A percentile compares a stretch with the other conserved stretches of the same genome.
Evolutionary conservation across 1,140 invertebrate species (phyloP).

Genomic region (Adelges cooleyi): DNA sequence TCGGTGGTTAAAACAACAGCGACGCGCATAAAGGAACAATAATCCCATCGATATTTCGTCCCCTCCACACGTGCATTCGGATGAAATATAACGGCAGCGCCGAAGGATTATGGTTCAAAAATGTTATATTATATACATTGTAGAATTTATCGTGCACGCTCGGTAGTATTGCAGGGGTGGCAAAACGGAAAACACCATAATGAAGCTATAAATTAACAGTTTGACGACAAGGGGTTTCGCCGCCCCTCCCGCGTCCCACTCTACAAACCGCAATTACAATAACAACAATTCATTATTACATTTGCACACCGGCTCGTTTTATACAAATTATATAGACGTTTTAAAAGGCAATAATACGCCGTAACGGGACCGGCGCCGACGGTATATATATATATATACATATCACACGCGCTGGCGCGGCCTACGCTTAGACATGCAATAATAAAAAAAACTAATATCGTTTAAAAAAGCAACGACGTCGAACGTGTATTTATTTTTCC

Average conservation of each 20-base stretch:
- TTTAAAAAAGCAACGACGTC: too few relatives aligned
- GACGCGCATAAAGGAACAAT: neutral
- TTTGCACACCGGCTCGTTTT: neutral
- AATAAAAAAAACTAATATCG: too few relatives aligned
- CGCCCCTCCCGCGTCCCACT: neutral
- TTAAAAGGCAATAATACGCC: too few relatives aligned
- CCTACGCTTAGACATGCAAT: too few relatives aligned
- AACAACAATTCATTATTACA: constrained; percentile 26
- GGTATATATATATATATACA: too few relatives aligned
- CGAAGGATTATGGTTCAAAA: constrained; percentile 10
- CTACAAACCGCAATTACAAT: constrained; percentile 4
- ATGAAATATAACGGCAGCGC: neutral
- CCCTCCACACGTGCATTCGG: neutral
- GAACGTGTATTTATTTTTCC: too few relatives aligned
- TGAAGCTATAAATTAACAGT: constrained; percentile 23
- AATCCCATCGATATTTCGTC: constrained; percentile 20
- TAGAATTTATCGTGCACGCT: constrained; percentile 12
- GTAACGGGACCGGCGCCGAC: neutral
- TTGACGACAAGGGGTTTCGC: neutral
- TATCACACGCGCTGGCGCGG: too few relatives aligned
- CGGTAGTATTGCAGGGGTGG: neutral
- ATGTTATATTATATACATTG: constrained; percentile 18
- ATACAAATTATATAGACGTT: too few relatives aligned
- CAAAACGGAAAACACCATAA: neutral
- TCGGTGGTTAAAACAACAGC: constrained; percentile 9